These are phyloP conservation scores for Drosophila conformis DNA, from an alignment of 2,888 invertebrate species.

Conservation along the genomic window DNA sequence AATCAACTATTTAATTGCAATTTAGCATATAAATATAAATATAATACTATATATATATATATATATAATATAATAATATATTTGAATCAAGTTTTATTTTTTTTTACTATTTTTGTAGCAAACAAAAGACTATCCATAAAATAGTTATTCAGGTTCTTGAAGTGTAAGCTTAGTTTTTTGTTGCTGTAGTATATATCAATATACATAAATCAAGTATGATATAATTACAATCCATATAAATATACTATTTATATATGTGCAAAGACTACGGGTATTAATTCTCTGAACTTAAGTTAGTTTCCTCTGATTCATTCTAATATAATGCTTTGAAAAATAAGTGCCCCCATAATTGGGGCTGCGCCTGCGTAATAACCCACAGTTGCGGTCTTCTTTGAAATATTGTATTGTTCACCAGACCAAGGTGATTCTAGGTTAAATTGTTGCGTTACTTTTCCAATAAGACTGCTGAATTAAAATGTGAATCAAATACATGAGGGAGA, in stretches of 20 bases:
- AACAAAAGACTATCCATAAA: not conserved
- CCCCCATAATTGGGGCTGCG: constrained; percentile 8
- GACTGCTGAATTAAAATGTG: constrained; percentile 40
- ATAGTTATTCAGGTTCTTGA: not conserved
- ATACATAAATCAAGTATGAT: not conserved
- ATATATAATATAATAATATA: not conserved
- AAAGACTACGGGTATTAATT: not conserved
- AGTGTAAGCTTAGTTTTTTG: not conserved
- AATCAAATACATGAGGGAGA: constrained; percentile 25
- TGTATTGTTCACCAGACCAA: constrained; percentile 30
- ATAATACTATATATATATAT: too few species aligned
- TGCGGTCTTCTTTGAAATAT: constrained; percentile 12
- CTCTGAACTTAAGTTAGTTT: not conserved
- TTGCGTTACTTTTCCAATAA: constrained; percentile 48
- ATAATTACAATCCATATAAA: not conserved
- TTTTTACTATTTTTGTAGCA: not conserved
- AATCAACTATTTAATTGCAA: not conserved
- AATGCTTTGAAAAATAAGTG: too few species aligned
- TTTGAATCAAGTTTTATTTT: not conserved
- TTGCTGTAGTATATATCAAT: too few species aligned
- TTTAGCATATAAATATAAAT: too few species aligned
- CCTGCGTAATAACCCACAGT: constrained; percentile 18
- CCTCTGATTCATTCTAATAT: not conserved
- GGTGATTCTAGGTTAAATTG: not conserved
- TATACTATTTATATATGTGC: not conserved